These are phyloP conservation scores for Drosophila mercatorum DNA, from an alignment of 2,888 invertebrate species.

Conservation along the genomic window DNA sequence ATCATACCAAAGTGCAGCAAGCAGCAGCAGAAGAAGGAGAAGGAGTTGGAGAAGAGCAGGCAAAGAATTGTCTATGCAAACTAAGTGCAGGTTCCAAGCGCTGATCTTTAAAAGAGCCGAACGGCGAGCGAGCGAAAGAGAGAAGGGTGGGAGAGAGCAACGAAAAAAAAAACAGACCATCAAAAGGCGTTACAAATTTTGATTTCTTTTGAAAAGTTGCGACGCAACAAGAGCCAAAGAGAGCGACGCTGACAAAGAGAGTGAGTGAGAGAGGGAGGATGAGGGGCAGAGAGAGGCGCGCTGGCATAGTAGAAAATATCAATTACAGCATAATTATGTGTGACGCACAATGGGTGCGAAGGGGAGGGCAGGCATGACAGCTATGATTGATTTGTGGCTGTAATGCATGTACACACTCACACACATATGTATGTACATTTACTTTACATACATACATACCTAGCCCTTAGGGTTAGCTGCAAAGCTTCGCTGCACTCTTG, in stretches of 20 bases:
- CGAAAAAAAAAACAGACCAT: conserved; percentile 53
- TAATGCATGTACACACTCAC: conserved; percentile 10
- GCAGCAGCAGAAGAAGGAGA: conserved; percentile 11
- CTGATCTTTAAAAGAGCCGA: conserved; percentile 30
- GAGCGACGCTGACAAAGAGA: conserved; percentile 29
- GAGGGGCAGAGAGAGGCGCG: neutral
- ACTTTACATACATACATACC: neutral
- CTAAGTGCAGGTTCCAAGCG: conserved; percentile 65
- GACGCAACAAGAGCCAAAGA: conserved; percentile 50
- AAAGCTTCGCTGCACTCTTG: conserved; percentile 54
- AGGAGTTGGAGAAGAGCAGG: conserved; percentile 1
- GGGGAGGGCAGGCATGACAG: conserved; percentile 55
- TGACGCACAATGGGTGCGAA: conserved; percentile 61
- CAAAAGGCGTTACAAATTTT: conserved; percentile 79
- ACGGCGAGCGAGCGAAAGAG: conserved; percentile 1
- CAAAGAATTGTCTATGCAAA: conserved; percentile 68
- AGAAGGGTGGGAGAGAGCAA: neutral
- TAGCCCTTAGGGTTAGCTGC: conserved; percentile 11
- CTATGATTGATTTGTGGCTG: conserved; percentile 73
- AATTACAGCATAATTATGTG: conserved; percentile 81
- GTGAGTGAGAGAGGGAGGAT: neutral
- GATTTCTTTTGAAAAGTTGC: conserved; percentile 78
- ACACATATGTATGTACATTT: neutral
- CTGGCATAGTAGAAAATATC: conserved; percentile 65
- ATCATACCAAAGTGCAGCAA: conserved; percentile 52